Percentiles rank a stretch among this genome's conserved stretches.
phyloP scores from a whole-genome alignment of 2,888 invertebrate species.

The Resseliella maxima region DNA sequence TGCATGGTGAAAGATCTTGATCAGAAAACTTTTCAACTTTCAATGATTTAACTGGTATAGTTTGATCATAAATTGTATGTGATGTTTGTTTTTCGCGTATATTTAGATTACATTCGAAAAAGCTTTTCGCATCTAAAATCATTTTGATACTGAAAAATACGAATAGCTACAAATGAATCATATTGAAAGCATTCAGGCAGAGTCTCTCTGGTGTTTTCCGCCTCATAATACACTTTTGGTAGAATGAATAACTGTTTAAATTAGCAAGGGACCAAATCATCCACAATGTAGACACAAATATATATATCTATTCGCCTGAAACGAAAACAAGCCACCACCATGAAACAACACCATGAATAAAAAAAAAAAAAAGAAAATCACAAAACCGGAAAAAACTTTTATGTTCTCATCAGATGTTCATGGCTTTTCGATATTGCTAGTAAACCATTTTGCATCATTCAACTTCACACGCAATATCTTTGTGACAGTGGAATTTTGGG shows the following conservation, averaged over 20 bases:
- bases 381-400: neutral
- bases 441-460: neutral
- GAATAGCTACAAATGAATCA: neutral
- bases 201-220: neutral
- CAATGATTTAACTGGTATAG: neutral
- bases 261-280: slow-evolving; percentile 30
- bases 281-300: neutral
- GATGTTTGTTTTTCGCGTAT: neutral
- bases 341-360: no score
- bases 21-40: slow-evolving; percentile 7
- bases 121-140: neutral
- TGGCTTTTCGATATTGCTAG: neutral
- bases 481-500: neutral
- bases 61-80: neutral
- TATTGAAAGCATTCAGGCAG: neutral
- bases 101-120: neutral
- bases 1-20: neutral
- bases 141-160: neutral
- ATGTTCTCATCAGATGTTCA: neutral
- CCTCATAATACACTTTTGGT: neutral
- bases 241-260: slow-evolving; percentile 3
- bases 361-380: no score
- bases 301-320: no score
- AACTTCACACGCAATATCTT: neutral
- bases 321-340: no score